Evolutionary conservation across 2,113 vertebrate species (phyloP), one percentile per base, ranked within the genome.

Genomic region (Salvelinus fontinalis): DNA sequence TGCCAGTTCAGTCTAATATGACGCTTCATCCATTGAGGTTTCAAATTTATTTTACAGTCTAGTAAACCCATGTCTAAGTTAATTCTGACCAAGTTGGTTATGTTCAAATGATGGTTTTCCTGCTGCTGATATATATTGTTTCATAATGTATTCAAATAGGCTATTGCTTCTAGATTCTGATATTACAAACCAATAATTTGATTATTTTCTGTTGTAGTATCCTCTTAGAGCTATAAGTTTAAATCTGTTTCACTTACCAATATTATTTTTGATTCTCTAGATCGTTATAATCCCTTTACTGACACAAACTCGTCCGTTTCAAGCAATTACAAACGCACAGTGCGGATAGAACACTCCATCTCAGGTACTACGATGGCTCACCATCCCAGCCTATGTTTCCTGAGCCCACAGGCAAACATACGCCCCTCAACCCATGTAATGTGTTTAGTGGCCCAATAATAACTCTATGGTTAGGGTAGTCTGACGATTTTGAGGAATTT

Each of bases 221-320:
- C 27, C 8, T 76, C 74, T 0, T 90, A 86, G 84, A 90, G 83
- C 66, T 85, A 68, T 84, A 80, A 86, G 76, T 84, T 87, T 67
- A 88, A 84, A 85, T 81, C 83, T 91, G 87, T 90, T 87, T 81
- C 90, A 82, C 87, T 93, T 85, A 87, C 89, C 83, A 90, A 88
- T 93, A 88, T 86, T 91, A 86, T 95, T 80, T 95, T 93, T 95
- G 93, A 88, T 95, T 94, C 93, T 93, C 88, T 94, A 96, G 95
- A 96, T 96, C 93, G 86, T 94, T 95, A 95, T 93, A 96, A 94
- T 94, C 95, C 94, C 83, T 95, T 96, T 94, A 93, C 88, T 95
- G 92, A 95, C 86, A 88, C 94, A 94, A 95, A 94, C 90, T 92
- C 93, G 59, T 93, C 95, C 79, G 89, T 95, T 93, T 91, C 93